phyloP scores from a whole-genome alignment of 2,888 invertebrate species.

The Eudasyphora cyanicolor region DNA sequence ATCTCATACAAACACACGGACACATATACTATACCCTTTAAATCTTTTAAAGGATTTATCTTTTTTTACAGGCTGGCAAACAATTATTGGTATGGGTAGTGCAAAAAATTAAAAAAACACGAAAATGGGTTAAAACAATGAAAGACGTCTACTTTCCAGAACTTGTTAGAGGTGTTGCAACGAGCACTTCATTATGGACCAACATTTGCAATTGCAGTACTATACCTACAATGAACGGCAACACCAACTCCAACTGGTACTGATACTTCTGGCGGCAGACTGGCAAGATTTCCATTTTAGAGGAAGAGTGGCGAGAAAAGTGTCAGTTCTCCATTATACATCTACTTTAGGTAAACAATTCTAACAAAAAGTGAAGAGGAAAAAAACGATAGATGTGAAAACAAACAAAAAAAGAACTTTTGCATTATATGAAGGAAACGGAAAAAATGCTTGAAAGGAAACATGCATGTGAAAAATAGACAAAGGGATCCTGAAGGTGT shows the following conservation, averaged over 20 bases:
- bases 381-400: background rate
- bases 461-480: background rate
- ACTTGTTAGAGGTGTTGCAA: constrained; percentile 22
- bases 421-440: background rate
- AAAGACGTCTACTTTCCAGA: background rate
- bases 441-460: background rate
- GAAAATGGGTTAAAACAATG: too few relatives aligned
- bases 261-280: too few relatives aligned
- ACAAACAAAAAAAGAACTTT: background rate
- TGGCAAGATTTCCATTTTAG: background rate
- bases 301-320: constrained; percentile 8
- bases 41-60: constrained; percentile 5
- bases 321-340: constrained; percentile 16
- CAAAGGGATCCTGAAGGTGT: constrained; percentile 3
- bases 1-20: background rate
- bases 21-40: background rate
- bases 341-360: constrained; percentile 12
- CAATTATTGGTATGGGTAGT: background rate
- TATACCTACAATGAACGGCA: background rate
- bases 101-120: too few relatives aligned
- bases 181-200: constrained; percentile 11
- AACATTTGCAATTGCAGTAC: constrained; percentile 32
- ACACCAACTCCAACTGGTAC: background rate
- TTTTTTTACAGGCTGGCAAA: background rate
- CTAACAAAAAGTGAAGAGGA: background rate